phyloP scores from a whole-genome alignment of 2,797 vertebrate species.

The Falco peregrinus region DNA sequence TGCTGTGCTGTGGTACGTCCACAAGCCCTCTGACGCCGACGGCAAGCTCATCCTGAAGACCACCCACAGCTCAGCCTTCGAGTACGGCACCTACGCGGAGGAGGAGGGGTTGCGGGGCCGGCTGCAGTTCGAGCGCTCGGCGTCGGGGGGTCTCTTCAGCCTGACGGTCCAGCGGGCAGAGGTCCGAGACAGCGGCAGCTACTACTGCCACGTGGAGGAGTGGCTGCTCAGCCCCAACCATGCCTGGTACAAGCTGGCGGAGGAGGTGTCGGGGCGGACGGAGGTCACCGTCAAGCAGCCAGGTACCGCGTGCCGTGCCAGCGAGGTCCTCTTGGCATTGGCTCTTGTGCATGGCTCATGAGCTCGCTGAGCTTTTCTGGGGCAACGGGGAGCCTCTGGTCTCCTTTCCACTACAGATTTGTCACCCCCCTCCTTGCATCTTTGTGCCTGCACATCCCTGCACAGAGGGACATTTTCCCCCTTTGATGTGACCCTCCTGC shows the following conservation, averaged over 20 bases:
- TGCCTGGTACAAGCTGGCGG: constrained; percentile 90
- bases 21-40: constrained; percentile 81
- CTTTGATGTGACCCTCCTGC: not conserved
- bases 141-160: constrained; percentile 76
- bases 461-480: rapidly evolving
- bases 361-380: not conserved
- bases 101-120: constrained; percentile 88
- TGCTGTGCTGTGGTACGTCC: constrained; percentile 92
- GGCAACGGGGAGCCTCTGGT: not conserved
- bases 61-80: constrained; percentile 85
- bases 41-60: constrained; percentile 94
- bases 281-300: constrained; percentile 89
- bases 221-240: constrained; percentile 95
- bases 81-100: constrained; percentile 91
- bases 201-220: constrained; percentile 97
- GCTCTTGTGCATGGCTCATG: rapidly evolving
- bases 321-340: rapidly evolving
- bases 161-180: constrained; percentile 91
- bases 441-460: rapidly evolving
- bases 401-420: not conserved
- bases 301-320: constrained; percentile 67
- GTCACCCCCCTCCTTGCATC: not conserved
- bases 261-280: constrained; percentile 89
- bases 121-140: constrained; percentile 85
- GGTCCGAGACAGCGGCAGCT: constrained; percentile 90